Evolutionary conservation across 2,888 invertebrate genomes (phyloP).

Genomic region (Lasioglossum morio): DNA sequence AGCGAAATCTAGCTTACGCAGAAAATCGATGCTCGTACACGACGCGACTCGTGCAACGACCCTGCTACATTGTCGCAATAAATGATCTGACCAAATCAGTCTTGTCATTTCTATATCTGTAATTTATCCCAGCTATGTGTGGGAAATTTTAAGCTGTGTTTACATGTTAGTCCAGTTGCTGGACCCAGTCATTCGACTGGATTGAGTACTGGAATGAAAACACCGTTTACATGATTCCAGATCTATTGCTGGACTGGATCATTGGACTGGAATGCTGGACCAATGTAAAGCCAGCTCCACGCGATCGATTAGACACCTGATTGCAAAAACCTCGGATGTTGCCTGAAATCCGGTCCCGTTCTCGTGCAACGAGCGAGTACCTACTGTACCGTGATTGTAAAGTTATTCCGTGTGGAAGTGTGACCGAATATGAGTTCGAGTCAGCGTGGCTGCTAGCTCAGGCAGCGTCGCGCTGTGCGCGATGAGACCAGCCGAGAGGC

Average conservation of each 20-base stretch:
- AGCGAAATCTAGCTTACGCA: not conserved
- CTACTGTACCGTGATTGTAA: not conserved
- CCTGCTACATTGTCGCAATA: not conserved
- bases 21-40: not conserved
- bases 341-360: not conserved
- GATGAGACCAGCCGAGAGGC: not conserved
- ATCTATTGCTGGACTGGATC: not conserved
- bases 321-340: not conserved
- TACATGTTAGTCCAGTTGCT: too few species aligned
- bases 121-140: not conserved
- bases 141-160: too few species aligned
- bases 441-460: not conserved
- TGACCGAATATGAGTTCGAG: not conserved
- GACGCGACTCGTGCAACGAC: not conserved
- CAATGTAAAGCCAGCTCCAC: not conserved
- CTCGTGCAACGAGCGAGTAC: not conserved
- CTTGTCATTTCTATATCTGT: not conserved
- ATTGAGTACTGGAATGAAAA: not conserved
- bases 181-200: too few species aligned
- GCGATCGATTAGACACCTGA: not conserved
- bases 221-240: not conserved
- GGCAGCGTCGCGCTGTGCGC: not conserved
- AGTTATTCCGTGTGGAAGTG: not conserved
- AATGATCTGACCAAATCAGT: not conserved
- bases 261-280: not conserved